These are phyloP conservation scores for Plagodis pulveraria DNA, from an alignment of 2,888 invertebrate genomes.

Conservation along the genomic window DNA sequence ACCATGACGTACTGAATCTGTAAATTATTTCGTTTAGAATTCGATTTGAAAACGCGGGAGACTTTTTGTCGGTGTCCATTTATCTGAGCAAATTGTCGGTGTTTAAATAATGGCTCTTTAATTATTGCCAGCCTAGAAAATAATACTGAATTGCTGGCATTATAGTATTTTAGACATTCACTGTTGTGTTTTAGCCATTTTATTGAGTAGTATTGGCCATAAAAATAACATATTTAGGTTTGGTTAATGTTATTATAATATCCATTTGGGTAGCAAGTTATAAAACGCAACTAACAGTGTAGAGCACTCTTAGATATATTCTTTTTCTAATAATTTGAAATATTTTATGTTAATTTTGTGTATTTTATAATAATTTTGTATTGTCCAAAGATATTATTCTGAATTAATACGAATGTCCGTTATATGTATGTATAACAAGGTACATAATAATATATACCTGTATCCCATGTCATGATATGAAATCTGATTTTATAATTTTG, in stretches of 20 bases:
- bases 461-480: slow-evolving; percentile 24
- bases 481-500: slow-evolving; percentile 24
- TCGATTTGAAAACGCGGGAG: slow-evolving; percentile 9
- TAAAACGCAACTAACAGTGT: not conserved
- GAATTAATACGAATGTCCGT: slow-evolving; percentile 33
- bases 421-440: slow-evolving; percentile 49
- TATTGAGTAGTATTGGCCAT: slow-evolving; percentile 43
- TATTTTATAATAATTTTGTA: slow-evolving; percentile 37
- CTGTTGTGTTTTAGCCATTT: slow-evolving; percentile 12
- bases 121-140: slow-evolving; percentile 19
- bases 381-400: slow-evolving; percentile 60
- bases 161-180: slow-evolving; percentile 2
- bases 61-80: slow-evolving; percentile 10
- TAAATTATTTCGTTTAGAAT: slow-evolving; percentile 9
- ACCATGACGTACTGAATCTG: slow-evolving; percentile 30
- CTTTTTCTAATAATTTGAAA: slow-evolving; percentile 15
- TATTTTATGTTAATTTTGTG: slow-evolving; percentile 27
- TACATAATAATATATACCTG: slow-evolving; percentile 5
- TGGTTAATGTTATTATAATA: no score
- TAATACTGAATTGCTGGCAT: not conserved
- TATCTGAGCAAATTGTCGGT: slow-evolving; percentile 12
- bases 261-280: no score
- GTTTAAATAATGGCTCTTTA: slow-evolving; percentile 3
- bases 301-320: no score
- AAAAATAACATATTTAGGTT: slow-evolving; percentile 35